A percentile compares a stretch with the other conserved stretches of the same genome.
These are phyloP conservation scores for Balearica regulorum DNA, from an alignment of 2,797 vertebrate genomes.

Conservation along the genomic window DNA sequence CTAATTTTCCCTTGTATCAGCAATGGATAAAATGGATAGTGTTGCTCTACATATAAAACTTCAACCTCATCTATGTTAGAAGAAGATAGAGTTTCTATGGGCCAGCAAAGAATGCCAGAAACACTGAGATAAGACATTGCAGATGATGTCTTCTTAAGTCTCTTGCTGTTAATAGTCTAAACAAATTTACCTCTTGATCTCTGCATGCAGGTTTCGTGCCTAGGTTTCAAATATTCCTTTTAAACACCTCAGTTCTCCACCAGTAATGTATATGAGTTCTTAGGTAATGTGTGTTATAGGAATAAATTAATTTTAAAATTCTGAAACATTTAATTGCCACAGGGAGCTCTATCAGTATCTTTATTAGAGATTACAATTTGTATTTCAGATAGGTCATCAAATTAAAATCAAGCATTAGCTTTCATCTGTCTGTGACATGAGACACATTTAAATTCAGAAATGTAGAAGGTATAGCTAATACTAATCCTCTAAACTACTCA, in stretches of 20 bases:
- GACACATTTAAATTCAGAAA: background rate
- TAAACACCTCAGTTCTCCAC: background rate
- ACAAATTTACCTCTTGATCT: background rate
- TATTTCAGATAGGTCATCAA: background rate
- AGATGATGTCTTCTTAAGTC: background rate
- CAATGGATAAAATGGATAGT: background rate
- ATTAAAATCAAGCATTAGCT: background rate
- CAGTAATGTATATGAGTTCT: background rate
- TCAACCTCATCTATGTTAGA: background rate
- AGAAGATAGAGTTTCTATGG: background rate
- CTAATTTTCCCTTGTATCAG: background rate
- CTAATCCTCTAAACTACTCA: background rate
- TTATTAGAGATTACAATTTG: background rate
- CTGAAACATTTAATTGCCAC: background rate
- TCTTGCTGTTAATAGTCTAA: background rate
- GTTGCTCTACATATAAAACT: background rate
- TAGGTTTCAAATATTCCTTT: background rate
- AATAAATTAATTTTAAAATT: background rate
- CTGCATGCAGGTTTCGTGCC: background rate
- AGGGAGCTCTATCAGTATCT: background rate
- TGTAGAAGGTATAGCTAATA: background rate
- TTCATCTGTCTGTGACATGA: background rate
- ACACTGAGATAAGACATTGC: background rate
- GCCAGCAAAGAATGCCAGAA: background rate
- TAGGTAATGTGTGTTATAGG: background rate